phyloP scores from a whole-genome alignment of 2,888 invertebrate genomes.

The Chorisops tibialis region DNA sequence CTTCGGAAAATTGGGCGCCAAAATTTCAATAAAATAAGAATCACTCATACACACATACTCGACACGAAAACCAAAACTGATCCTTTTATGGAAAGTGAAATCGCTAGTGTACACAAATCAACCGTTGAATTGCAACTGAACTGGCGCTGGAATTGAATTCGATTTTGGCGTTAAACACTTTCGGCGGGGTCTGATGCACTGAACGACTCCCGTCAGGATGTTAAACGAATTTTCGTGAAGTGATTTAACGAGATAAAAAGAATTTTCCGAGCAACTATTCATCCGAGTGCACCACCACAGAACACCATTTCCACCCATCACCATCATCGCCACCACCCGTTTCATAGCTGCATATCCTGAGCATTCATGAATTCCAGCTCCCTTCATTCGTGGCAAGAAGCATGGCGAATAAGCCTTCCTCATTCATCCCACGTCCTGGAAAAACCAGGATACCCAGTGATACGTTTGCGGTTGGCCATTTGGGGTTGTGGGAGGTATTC shows the following conservation, averaged over 20 bases:
- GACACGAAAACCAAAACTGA: not conserved
- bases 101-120: slow-evolving; percentile 26
- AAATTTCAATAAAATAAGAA: no score
- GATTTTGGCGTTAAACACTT: slow-evolving; percentile 6
- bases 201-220: slow-evolving; percentile 13
- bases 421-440: not conserved
- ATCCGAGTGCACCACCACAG: slow-evolving; percentile 23
- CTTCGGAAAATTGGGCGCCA: no score
- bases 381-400: not conserved
- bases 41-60: no score
- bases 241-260: slow-evolving; percentile 35
- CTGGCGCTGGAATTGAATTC: slow-evolving; percentile 11
- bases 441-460: not conserved
- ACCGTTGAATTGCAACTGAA: slow-evolving; percentile 31
- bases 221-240: slow-evolving; percentile 36
- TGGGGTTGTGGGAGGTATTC: not conserved
- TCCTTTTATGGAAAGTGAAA: no score
- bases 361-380: no score
- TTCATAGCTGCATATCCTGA: no score
- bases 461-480: slow-evolving; percentile 14
- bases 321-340: no score
- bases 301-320: no score
- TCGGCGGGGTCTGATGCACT: not conserved
- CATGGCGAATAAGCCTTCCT: slow-evolving; percentile 21
- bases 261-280: slow-evolving; percentile 26